Conservation (phyloP, 1,140 invertebrate species). For the Drosophila grimshawi region DNA sequence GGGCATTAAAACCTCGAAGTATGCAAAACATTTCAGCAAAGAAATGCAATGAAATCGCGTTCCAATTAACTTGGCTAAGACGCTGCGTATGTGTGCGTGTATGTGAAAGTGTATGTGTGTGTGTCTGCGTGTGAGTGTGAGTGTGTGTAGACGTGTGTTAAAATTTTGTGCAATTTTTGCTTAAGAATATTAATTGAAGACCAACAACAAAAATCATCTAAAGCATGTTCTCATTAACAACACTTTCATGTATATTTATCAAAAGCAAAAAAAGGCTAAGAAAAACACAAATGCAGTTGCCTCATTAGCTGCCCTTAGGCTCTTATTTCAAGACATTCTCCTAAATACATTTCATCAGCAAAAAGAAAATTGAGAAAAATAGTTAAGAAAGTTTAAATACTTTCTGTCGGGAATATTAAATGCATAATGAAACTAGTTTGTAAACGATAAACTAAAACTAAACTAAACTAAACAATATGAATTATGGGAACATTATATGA, state of each 20-base stretch:
- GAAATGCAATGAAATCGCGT: conserved; percentile 57
- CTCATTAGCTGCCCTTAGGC: conserved; percentile 32
- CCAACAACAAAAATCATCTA: conserved; percentile 31
- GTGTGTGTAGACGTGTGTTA: conserved; percentile 28
- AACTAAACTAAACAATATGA: conserved; percentile 80
- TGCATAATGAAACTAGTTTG: conserved; percentile 52
- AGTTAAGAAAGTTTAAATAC: conserved; percentile 17
- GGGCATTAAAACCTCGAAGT: conserved; percentile 31
- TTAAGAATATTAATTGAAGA: conserved; percentile 7
- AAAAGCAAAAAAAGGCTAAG: conserved; percentile 1
- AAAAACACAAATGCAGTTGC: conserved; percentile 24
- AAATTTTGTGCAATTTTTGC: conserved; percentile 49
- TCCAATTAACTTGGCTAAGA: conserved; percentile 14
- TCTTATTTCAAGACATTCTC: conserved; percentile 59
- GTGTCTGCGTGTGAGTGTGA: conserved; percentile 16
- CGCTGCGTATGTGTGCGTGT: conserved; percentile 29
- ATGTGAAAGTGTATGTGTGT: conserved; percentile 24
- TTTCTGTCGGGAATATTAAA: conserved; percentile 41
- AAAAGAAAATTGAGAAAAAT: conserved; percentile 4
- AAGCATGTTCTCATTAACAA: conserved; percentile 20
- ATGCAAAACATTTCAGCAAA: conserved; percentile 43
- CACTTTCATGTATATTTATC: conserved; percentile 10
- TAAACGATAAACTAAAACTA: conserved; percentile 58
- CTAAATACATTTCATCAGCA: conserved; percentile 49
- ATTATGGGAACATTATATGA: conserved; percentile 84